phyloP scores from a whole-genome alignment of 1,140 invertebrate genomes.

The Nasonia vitripennis region DNA sequence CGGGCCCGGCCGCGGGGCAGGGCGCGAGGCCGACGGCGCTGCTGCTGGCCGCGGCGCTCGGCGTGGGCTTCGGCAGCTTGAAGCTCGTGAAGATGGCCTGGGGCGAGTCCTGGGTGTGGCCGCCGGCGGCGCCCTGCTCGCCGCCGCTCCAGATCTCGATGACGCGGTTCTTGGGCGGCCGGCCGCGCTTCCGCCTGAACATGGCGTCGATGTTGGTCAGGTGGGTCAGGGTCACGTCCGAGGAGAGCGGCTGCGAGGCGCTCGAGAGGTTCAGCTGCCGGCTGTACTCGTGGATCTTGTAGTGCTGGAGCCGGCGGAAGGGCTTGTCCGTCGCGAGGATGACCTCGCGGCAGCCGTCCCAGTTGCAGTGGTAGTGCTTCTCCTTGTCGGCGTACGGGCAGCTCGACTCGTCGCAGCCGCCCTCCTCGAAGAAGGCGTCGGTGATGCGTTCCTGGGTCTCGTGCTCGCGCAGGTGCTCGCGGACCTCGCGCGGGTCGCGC shows the following conservation, averaged over 20 bases:
- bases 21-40: constrained; percentile 63
- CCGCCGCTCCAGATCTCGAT: constrained; percentile 92
- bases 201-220: constrained; percentile 88
- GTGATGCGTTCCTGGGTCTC: constrained; percentile 91
- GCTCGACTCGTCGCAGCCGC: constrained; percentile 78
- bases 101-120: constrained; percentile 81
- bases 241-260: constrained; percentile 75
- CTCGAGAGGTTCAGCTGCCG: constrained; percentile 69
- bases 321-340: constrained; percentile 89
- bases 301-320: constrained; percentile 91
- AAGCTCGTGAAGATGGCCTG: constrained; percentile 96
- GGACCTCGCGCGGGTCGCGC: constrained; percentile 78
- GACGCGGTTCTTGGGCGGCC: constrained; percentile 93
- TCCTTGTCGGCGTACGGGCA: constrained; percentile 87
- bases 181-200: constrained; percentile 92
- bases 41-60: constrained; percentile 55
- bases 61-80: constrained; percentile 86
- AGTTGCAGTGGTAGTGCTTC: constrained; percentile 92
- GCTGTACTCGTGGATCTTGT: constrained; percentile 87
- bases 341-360: constrained; percentile 90
- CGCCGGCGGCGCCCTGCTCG: constrained; percentile 71
- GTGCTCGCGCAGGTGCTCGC: constrained; percentile 90
- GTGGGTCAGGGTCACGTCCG: constrained; percentile 79
- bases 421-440: constrained; percentile 86
- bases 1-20: constrained; percentile 59